Percentiles rank a stretch among this genome's conserved stretches.
These are phyloP conservation scores for Zaprionus taronus DNA, from an alignment of 1,140 invertebrate genomes.

Conservation along the genomic window DNA sequence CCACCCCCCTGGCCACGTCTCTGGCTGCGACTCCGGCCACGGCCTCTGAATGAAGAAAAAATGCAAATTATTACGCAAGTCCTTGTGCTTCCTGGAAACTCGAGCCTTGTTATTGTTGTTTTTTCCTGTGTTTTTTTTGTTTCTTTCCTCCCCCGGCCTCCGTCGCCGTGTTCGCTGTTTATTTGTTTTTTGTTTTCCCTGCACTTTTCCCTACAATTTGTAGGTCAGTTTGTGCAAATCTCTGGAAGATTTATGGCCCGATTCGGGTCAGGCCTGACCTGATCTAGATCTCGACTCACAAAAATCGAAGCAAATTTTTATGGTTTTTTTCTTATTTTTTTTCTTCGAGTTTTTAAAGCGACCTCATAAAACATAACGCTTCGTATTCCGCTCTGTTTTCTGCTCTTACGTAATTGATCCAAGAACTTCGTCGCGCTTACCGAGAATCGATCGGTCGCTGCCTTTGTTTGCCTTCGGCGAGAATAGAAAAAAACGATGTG, in stretches of 20 bases:
- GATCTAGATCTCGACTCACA: slow-evolving; percentile 62
- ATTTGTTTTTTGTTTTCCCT: slow-evolving; percentile 16
- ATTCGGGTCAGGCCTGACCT: slow-evolving; percentile 45
- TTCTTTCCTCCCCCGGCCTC: slow-evolving; percentile 1
- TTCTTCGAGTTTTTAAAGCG: slow-evolving; percentile 59
- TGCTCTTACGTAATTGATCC: slow-evolving; percentile 53
- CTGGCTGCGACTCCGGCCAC: neutral
- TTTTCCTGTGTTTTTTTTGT: slow-evolving; percentile 27
- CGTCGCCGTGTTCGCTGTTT: neutral
- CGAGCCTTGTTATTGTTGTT: slow-evolving; percentile 32
- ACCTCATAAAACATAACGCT: slow-evolving; percentile 61
- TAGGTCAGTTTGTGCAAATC: slow-evolving; percentile 40
- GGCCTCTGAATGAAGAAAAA: slow-evolving; percentile 36
- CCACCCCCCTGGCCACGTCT: neutral
- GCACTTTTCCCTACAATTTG: slow-evolving; percentile 37
- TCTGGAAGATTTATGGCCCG: slow-evolving; percentile 51
- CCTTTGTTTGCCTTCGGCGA: slow-evolving; percentile 34
- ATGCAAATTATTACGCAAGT: slow-evolving; percentile 82
- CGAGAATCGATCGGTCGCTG: slow-evolving; percentile 33
- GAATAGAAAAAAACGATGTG: slow-evolving; percentile 40
- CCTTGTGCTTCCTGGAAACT: slow-evolving; percentile 53
- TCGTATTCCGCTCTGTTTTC: slow-evolving; percentile 42
- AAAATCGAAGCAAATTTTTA: slow-evolving; percentile 58
- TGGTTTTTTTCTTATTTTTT: slow-evolving; percentile 78
- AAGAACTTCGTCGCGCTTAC: slow-evolving; percentile 34